Percentiles rank a stretch among this genome's conserved stretches.
Conservation (phyloP, 2,888 invertebrate species). For the Eulithis prunata region DNA sequence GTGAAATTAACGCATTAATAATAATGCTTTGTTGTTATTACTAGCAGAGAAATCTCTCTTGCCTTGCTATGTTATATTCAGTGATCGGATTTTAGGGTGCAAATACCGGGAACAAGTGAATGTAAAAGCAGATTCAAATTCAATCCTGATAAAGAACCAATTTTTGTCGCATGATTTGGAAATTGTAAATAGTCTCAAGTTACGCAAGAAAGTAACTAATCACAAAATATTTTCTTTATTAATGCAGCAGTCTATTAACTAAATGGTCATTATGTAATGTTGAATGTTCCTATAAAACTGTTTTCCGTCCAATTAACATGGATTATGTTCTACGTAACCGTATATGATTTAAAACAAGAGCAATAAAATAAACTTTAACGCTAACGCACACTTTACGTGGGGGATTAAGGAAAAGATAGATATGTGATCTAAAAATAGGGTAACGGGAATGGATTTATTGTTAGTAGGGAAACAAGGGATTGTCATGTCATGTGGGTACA, state of each 20-base stretch:
- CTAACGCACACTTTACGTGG: constrained; percentile 25
- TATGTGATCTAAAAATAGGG: constrained; percentile 16
- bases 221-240: no score
- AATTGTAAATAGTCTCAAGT: no score
- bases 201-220: no score
- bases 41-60: no score
- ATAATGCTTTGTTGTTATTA: no score
- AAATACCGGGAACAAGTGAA: no score
- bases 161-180: no score
- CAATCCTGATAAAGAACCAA: no score
- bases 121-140: no score
- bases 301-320: constrained; percentile 4
- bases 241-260: neutral
- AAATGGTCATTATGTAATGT: neutral
- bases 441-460: constrained; percentile 36
- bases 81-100: no score
- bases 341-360: neutral
- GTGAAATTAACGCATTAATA: no score
- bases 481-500: constrained; percentile 58
- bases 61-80: no score
- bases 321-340: constrained; percentile 9
- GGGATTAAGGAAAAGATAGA: constrained; percentile 12
- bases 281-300: neutral
- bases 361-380: constrained; percentile 1
- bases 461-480: constrained; percentile 53